phyloP scores from a whole-genome alignment of 2,797 vertebrate genomes.

The Poecilia gillii region DNA sequence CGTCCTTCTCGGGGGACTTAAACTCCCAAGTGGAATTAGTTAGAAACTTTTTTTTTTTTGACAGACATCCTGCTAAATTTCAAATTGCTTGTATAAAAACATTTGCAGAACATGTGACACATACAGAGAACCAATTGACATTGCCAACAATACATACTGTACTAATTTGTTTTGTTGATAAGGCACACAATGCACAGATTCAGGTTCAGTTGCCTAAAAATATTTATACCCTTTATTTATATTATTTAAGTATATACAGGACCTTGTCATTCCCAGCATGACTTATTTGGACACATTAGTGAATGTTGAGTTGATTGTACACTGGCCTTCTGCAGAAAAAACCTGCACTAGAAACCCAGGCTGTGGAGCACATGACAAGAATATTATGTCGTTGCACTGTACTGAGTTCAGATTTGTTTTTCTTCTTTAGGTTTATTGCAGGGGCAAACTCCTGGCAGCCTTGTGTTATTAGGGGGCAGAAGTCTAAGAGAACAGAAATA shows the following conservation, averaged over 20 bases:
- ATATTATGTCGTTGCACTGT: conserved; percentile 57
- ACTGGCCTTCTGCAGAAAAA: conserved; percentile 67
- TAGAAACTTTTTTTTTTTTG: conserved; percentile 35
- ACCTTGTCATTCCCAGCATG: conserved; percentile 95
- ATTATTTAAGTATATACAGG: conserved; percentile 90
- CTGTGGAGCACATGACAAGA: conserved; percentile 53
- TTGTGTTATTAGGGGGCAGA: conserved; percentile 39
- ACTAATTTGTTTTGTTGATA: conserved; percentile 89
- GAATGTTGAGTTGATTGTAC: conserved; percentile 84
- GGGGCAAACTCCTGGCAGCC: conserved; percentile 20
- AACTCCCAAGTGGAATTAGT: conserved; percentile 56
- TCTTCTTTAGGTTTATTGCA: conserved; percentile 46
- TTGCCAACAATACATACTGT: conserved; percentile 80
- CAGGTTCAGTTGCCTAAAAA: conserved; percentile 92
- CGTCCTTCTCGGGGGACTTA: conserved; percentile 28
- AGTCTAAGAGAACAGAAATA: conserved; percentile 40
- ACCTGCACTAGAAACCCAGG: conserved; percentile 56
- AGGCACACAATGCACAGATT: conserved; percentile 99
- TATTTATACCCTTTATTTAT: conserved; percentile 88
- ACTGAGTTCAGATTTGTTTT: conserved; percentile 50
- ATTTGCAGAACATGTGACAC: conserved; percentile 79
- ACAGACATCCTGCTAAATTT: conserved; percentile 47
- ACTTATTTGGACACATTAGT: conserved; percentile 86
- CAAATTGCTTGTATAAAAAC: conserved; percentile 76
- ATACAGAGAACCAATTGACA: conserved; percentile 84